Percentiles rank a stretch among this genome's conserved stretches.
phyloP scores from a whole-genome alignment of 2,888 invertebrate species.

The Pterostichus niger region DNA sequence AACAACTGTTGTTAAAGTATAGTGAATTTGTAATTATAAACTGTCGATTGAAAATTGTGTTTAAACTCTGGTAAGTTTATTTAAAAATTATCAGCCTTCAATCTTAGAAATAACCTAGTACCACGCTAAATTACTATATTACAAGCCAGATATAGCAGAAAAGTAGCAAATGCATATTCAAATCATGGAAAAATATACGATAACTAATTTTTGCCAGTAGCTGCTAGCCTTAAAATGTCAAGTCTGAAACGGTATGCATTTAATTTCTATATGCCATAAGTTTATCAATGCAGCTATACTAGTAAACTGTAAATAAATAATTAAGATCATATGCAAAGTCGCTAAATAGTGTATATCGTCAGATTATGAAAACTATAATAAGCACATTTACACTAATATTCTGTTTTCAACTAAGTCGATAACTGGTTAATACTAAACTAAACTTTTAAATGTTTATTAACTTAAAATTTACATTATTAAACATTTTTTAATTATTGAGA shows the following conservation, averaged over 20 bases:
- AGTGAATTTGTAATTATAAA: too few species aligned
- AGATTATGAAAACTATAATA: not conserved
- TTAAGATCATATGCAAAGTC: conserved; percentile 32
- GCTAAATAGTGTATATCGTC: not conserved
- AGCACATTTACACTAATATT: too few species aligned
- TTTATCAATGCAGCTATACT: conserved; percentile 46
- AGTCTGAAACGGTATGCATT: conserved; percentile 62
- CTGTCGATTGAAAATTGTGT: too few species aligned
- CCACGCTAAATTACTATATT: not conserved
- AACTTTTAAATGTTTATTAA: too few species aligned
- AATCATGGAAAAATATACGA: conserved; percentile 9
- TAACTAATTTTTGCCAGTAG: conserved; percentile 50
- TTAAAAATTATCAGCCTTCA: not conserved
- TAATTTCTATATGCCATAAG: conserved; percentile 61
- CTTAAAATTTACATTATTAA: too few species aligned
- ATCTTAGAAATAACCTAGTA: not conserved
- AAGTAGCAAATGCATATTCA: conserved; percentile 44
- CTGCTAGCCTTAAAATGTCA: conserved; percentile 62
- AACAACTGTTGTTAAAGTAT: not conserved
- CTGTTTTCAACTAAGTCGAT: too few species aligned
- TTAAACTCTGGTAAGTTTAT: not conserved
- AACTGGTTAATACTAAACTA: too few species aligned
- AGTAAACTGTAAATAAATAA: conserved; percentile 40
- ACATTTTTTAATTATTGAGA: too few species aligned
- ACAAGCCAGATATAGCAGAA: conserved; percentile 15